Evolutionary conservation across 2,888 invertebrate species (phyloP).

Genomic region (Amphipoea lucens): DNA sequence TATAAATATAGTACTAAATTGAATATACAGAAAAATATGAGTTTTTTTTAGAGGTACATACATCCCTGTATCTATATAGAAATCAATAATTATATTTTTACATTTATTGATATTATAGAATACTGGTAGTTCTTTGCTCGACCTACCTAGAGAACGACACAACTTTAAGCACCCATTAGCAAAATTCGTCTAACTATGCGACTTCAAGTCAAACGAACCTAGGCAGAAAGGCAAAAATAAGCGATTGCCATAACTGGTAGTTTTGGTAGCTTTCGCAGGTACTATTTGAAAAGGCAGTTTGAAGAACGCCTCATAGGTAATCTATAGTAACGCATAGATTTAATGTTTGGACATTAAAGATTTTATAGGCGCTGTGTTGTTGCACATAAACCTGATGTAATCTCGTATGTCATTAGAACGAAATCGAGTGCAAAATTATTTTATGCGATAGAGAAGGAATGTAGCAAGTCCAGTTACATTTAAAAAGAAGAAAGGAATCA

Average conservation of each 20-base stretch:
- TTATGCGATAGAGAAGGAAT: background rate
- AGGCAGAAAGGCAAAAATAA: background rate
- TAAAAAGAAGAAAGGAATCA: background rate
- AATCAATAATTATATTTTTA: background rate
- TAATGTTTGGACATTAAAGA: background rate
- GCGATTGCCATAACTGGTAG: background rate
- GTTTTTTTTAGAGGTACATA: background rate
- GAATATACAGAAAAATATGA: background rate
- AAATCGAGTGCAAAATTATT: background rate
- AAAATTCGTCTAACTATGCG: background rate
- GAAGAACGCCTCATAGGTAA: conserved; percentile 21
- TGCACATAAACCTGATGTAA: background rate
- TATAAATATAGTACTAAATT: background rate
- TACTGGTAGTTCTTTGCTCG: no score
- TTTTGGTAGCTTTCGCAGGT: background rate
- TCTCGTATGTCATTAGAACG: background rate
- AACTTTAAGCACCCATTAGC: background rate
- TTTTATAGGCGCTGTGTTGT: conserved; percentile 16
- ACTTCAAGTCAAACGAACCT: background rate
- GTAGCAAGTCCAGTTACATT: background rate
- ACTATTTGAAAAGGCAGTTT: background rate
- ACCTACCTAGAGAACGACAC: background rate
- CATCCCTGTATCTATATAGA: no score
- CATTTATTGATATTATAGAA: background rate
- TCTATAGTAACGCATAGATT: background rate